Percentiles rank a stretch among this genome's conserved stretches.
Conservation (phyloP, 2,797 vertebrate genomes). For the Pantherophis alleghaniensis region DNA sequence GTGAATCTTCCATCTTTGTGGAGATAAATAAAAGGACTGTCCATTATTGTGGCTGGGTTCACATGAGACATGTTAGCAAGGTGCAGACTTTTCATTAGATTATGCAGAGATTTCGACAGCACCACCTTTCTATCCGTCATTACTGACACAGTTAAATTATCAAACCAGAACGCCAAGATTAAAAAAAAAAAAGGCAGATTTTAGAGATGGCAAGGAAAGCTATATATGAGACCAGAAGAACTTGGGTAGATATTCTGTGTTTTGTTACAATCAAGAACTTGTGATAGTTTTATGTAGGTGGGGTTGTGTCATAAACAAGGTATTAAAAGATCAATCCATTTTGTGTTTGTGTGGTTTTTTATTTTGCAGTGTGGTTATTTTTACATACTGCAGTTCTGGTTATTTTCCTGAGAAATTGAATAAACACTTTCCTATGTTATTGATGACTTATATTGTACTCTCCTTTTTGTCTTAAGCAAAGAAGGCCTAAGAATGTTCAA, state of each 20-base stretch:
- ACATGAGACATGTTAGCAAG: background rate
- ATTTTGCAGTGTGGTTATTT: background rate
- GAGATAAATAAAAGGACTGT: background rate
- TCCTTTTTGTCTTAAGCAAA: constrained; percentile 7
- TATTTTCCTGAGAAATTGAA: background rate
- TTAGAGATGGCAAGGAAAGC: background rate
- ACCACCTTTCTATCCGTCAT: too few species aligned
- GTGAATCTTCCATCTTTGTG: background rate
- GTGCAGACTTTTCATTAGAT: background rate
- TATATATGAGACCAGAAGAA: background rate
- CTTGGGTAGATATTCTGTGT: background rate
- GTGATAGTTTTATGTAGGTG: background rate
- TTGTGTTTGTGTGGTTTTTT: background rate
- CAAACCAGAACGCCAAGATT: background rate
- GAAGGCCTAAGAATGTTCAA: background rate
- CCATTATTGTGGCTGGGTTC: background rate
- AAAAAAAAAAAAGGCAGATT: background rate
- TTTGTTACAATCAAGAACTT: background rate
- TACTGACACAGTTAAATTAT: background rate
- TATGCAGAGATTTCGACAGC: background rate
- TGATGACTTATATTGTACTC: background rate
- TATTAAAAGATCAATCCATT: background rate
- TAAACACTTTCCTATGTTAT: background rate
- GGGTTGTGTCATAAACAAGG: background rate
- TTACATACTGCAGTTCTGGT: background rate